Evolutionary conservation across 2,888 invertebrate species (phyloP), one percentile per base, ranked within the genome.

Genomic region (Cerastoderma edule): DNA sequence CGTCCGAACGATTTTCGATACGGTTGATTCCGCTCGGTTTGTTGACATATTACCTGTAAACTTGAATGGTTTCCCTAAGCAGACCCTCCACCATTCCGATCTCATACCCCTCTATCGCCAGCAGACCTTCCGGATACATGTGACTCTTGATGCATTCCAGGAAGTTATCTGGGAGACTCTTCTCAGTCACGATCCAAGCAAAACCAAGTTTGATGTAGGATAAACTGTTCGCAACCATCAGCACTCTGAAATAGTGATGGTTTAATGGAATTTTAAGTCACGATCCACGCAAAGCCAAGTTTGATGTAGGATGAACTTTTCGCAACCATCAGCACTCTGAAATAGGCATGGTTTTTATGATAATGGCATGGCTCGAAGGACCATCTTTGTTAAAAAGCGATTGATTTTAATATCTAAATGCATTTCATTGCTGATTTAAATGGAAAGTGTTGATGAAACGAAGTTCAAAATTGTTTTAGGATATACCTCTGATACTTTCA

Each of bases 201-300:
- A 87, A 88, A 0, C 90, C 90, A 3, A 81, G 70, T n/a, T 80
- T 83, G 48, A 88, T 86, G 32, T 88, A 83, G 6, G 80, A 78
- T 39, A 87, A 75, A 24, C 83, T 67, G 22, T 78, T 48, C 16
- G 88, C 88, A 2, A 85, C 75, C 2, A n/a, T n/a, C n/a, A n/a
- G n/a, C n/a, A n/a, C n/a, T 4, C 79, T 75, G 50, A 6, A 70
- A 56, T 32, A n/a, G n/a, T n/a, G n/a, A n/a, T n/a, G n/a, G n/a
- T n/a, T n/a, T n/a, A n/a, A n/a, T n/a, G n/a, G n/a, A n/a, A n/a
- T 70, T 69, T 30, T 88, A 84, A 16, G 89, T 88, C 32, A 91
- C 68, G 30, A 91, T 86, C 91, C 91, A 91, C 6, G 89, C 90
- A 76, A 87, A 88, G 0, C 90, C 90, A 3, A 81, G 70, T n/a